phyloP scores from a whole-genome alignment of 2,888 invertebrate species.

The Apotomis turbidana region DNA sequence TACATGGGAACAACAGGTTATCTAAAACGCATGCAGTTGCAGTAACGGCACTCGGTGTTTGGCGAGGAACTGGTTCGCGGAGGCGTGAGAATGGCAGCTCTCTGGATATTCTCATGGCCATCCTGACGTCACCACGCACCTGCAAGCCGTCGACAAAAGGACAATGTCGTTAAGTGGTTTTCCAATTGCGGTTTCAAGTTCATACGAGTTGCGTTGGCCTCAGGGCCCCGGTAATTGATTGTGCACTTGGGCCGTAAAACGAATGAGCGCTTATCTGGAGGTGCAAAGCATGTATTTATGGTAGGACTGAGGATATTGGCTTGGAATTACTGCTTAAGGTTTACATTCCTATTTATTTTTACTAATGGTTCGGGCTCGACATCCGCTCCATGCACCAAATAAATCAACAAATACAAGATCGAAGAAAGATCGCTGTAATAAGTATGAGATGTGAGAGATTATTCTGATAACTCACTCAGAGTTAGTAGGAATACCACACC shows the following conservation, averaged over 20 bases:
- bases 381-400: not conserved
- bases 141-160: conserved; percentile 70
- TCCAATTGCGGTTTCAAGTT: conserved; percentile 74
- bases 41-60: conserved; percentile 74
- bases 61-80: conserved; percentile 75
- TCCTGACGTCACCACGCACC: conserved; percentile 75
- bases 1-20: conserved; percentile 32
- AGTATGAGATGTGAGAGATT: no score
- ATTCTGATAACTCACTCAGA: no score
- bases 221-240: conserved; percentile 45
- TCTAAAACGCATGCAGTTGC: conserved; percentile 58
- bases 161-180: conserved; percentile 70
- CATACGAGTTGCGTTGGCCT: conserved; percentile 60
- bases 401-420: not conserved
- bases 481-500: no score
- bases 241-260: conserved; percentile 39
- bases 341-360: conserved; percentile 2
- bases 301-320: conserved; percentile 21
- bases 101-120: conserved; percentile 75
- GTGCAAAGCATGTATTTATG: conserved; percentile 35
- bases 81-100: conserved; percentile 80
- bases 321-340: conserved; percentile 7
- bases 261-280: conserved; percentile 39
- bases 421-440: not conserved
- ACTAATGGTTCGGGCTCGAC: not conserved